Conservation (phyloP, 2,797 vertebrate genomes). For the Toxotes lorentzi region DNA sequence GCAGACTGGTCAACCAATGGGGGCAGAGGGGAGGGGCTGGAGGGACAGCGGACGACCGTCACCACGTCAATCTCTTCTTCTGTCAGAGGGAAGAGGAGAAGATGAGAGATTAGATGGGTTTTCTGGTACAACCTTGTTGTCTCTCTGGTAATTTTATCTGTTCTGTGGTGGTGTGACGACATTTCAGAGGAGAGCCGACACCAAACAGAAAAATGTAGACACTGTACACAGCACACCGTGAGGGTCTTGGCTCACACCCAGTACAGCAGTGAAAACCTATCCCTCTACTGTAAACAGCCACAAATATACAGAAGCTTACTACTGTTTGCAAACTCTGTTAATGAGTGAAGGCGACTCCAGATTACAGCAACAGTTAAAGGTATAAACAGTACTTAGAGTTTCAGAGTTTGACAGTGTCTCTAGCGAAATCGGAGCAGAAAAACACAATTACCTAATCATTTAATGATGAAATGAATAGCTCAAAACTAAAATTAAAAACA, state of each 20-base stretch:
- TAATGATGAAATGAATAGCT: neutral
- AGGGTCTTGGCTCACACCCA: neutral
- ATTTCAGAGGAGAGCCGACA: conserved; percentile 8
- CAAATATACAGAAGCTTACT: neutral
- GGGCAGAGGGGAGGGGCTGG: conserved; percentile 59
- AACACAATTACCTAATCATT: neutral
- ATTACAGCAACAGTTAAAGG: conserved; percentile 9
- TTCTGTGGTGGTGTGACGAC: neutral
- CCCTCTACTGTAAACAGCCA: conserved; percentile 6
- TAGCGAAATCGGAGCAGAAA: neutral
- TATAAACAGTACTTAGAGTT: neutral
- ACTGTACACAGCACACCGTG: conserved; percentile 23
- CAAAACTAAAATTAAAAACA: no score
- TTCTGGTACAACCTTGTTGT: neutral
- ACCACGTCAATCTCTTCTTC: conserved; percentile 90
- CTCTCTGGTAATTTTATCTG: neutral
- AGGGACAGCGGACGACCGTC: conserved; percentile 78
- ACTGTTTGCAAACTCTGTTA: neutral
- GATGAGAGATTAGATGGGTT: neutral
- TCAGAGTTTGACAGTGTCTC: neutral
- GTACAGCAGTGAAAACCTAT: neutral
- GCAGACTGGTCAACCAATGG: conserved; percentile 32
- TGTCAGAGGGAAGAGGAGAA: conserved; percentile 42
- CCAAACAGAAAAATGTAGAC: conserved; percentile 5
- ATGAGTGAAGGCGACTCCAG: neutral